Conservation (phyloP, 2,888 invertebrate genomes). For the Chaitophorus viminalis region DNA sequence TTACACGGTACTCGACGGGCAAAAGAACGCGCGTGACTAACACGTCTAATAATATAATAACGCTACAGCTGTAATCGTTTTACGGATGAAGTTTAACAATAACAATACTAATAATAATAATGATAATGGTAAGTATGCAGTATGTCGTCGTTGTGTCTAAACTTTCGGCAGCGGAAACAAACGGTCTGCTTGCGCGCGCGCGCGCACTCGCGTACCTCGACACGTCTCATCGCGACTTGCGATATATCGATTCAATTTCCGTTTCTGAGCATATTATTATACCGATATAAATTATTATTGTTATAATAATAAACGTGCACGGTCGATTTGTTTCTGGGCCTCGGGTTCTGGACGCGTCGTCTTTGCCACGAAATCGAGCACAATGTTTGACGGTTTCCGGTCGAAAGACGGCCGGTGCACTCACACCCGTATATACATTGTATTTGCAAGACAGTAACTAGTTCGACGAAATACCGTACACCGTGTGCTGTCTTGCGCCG, state of each 20-base stretch:
- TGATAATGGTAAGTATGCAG: too few species aligned
- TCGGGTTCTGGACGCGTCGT: neutral
- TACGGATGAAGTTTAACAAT: too few species aligned
- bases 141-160: too few species aligned
- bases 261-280: neutral
- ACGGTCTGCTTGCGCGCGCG: neutral
- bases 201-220: neutral
- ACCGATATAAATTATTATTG: too few species aligned
- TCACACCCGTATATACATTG: too few species aligned
- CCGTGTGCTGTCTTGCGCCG: too few species aligned
- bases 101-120: neutral
- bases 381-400: neutral
- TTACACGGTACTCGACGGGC: too few species aligned
- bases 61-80: too few species aligned
- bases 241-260: neutral
- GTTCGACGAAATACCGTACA: too few species aligned
- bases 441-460: too few species aligned
- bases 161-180: neutral
- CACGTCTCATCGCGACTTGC: neutral
- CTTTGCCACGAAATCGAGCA: neutral
- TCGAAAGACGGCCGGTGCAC: neutral
- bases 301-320: neutral
- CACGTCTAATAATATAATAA: too few species aligned
- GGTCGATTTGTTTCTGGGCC: neutral
- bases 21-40: too few species aligned